Percentiles rank a stretch among this genome's conserved stretches.
These are phyloP conservation scores for Prinia subflava DNA, from an alignment of 2,113 vertebrate species.

Conservation along the genomic window DNA sequence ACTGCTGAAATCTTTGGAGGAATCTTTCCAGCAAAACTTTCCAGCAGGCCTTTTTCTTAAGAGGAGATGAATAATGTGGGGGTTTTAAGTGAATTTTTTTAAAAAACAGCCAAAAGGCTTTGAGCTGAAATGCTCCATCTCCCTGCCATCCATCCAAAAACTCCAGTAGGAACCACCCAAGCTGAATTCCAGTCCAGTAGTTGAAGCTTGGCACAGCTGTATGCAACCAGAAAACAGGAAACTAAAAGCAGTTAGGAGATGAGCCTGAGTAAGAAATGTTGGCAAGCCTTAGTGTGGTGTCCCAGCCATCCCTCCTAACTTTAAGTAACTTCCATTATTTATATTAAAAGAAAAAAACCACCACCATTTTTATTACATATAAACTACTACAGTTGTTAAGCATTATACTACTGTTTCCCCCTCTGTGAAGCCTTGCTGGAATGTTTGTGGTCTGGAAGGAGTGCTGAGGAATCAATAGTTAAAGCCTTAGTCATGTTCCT, in stretches of 20 bases:
- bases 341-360: not conserved
- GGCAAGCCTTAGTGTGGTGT: not conserved
- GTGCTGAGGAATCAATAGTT: not conserved
- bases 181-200: not conserved
- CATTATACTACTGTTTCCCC: not conserved
- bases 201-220: not conserved
- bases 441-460: not conserved
- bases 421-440: not conserved
- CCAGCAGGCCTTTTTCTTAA: not conserved
- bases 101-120: not conserved
- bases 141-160: not conserved
- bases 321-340: not conserved
- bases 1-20: not conserved
- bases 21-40: not conserved
- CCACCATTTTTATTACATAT: not conserved
- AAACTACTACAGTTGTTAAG: not conserved
- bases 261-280: not conserved
- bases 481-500: not conserved
- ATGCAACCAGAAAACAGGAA: constrained; percentile 19
- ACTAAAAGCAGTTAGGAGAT: not conserved
- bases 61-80: not conserved
- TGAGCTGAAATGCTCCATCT: not conserved
- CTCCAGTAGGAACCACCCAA: not conserved
- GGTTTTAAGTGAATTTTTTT: not conserved
- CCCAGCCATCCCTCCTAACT: not conserved